Evolutionary conservation across 2,888 invertebrate genomes (phyloP).

Genomic region (Lasioglossum villosulum): DNA sequence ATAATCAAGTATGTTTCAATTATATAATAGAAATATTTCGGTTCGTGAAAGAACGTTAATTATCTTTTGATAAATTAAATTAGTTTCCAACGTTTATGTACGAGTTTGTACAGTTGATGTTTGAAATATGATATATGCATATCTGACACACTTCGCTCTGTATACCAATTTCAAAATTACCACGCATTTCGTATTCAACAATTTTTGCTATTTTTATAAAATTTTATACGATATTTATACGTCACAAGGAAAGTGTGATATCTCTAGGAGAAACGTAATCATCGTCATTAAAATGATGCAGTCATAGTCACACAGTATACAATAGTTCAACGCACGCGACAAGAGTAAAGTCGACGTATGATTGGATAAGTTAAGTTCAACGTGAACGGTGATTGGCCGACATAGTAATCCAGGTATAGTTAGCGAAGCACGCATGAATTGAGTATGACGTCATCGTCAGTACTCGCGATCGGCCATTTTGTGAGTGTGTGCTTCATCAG

Average conservation of each 20-base stretch:
- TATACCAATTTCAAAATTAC: neutral
- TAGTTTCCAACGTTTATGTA: neutral
- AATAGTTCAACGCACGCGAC: slow-evolving; percentile 13
- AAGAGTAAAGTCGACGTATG: slow-evolving; percentile 33
- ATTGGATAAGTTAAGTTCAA: slow-evolving; percentile 39
- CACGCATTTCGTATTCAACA: neutral
- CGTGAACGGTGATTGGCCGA: slow-evolving; percentile 43
- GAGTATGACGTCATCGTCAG: slow-evolving; percentile 88
- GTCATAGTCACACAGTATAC: slow-evolving; percentile 34
- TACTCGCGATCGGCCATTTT: slow-evolving; percentile 89
- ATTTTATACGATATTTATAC: slow-evolving; percentile 20
- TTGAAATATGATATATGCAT: neutral
- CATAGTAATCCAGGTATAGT: slow-evolving; percentile 46
- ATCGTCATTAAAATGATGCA: slow-evolving; percentile 49
- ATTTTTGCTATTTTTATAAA: slow-evolving; percentile 1
- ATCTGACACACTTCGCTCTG: neutral
- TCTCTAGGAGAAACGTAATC: slow-evolving; percentile 19
- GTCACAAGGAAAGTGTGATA: slow-evolving; percentile 2
- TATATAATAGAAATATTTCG: neutral
- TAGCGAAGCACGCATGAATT: slow-evolving; percentile 70
- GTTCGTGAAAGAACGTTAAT: neutral
- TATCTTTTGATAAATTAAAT: neutral
- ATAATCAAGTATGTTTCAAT: neutral
- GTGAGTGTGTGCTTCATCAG: slow-evolving; percentile 87
- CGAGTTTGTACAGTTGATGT: neutral